These are phyloP conservation scores for Pterocles gutturalis DNA, from an alignment of 2,113 vertebrate genomes.

Conservation along the genomic window DNA sequence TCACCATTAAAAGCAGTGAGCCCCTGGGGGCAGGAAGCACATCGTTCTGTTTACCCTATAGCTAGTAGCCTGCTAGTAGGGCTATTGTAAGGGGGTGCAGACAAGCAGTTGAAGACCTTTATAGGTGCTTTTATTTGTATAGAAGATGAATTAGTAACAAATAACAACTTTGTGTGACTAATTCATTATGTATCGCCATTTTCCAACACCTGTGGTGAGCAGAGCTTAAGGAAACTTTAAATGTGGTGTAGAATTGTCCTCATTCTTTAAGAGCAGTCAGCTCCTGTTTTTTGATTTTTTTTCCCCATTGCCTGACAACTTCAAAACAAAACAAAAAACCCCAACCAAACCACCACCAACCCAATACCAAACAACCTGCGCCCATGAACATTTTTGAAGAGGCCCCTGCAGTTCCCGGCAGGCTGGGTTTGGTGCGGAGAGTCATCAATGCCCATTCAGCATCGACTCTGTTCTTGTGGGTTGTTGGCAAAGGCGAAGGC, in stretches of 20 bases:
- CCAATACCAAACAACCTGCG: rapidly evolving
- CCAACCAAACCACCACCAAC: neutral
- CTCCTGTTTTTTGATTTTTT: neutral
- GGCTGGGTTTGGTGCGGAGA: too few relatives aligned
- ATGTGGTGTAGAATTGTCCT: neutral
- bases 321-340: too few relatives aligned
- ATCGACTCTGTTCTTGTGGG: neutral
- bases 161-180: neutral
- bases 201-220: neutral
- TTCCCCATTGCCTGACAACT: neutral
- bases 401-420: neutral
- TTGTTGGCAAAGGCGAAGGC: neutral
- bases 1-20: rapidly evolving
- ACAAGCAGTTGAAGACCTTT: neutral
- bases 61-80: neutral
- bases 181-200: rapidly evolving
- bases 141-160: neutral
- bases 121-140: neutral
- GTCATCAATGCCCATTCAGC: neutral
- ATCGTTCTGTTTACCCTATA: rapidly evolving
- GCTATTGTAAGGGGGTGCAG: neutral
- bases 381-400: rapidly evolving
- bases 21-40: neutral
- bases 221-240: neutral
- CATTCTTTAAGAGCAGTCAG: neutral